phyloP scores from a whole-genome alignment of 2,888 invertebrate species.

The Lasiommata megera region DNA sequence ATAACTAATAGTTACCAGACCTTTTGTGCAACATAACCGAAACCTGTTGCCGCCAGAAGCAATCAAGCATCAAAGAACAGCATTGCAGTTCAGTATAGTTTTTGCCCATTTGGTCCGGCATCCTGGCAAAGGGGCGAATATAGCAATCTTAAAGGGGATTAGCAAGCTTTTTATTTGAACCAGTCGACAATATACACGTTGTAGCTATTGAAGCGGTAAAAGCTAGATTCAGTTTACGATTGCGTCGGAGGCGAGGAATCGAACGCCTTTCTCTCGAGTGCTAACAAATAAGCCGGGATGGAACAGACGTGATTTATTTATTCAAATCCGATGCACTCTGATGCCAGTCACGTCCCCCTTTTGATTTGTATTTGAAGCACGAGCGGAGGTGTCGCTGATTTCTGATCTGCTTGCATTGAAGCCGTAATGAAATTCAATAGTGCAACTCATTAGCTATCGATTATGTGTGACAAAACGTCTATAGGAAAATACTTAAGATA shows the following conservation, averaged over 20 bases:
- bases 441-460: slow-evolving; percentile 41
- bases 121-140: not conserved
- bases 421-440: slow-evolving; percentile 41
- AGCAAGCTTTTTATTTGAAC: slow-evolving; percentile 8
- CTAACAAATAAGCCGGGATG: slow-evolving; percentile 70
- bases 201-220: slow-evolving; percentile 52
- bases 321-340: slow-evolving; percentile 64
- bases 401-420: slow-evolving; percentile 40
- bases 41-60: too few species aligned
- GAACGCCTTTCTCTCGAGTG: slow-evolving; percentile 68
- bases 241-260: slow-evolving; percentile 59
- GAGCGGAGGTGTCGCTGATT: slow-evolving; percentile 57
- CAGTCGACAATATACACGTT: slow-evolving; percentile 39
- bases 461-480: not conserved
- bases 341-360: slow-evolving; percentile 61
- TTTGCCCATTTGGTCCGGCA: not conserved
- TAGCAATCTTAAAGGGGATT: not conserved
- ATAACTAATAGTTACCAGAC: too few species aligned
- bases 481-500: not conserved
- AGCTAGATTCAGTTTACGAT: slow-evolving; percentile 61
- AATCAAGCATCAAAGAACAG: too few species aligned
- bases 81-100: not conserved
- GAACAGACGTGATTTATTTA: slow-evolving; percentile 62
- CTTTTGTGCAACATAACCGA: too few species aligned
- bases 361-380: slow-evolving; percentile 54